Evolutionary conservation across 2,797 vertebrate genomes (phyloP).

Genomic region (Tympanoctomys barrerae): DNA sequence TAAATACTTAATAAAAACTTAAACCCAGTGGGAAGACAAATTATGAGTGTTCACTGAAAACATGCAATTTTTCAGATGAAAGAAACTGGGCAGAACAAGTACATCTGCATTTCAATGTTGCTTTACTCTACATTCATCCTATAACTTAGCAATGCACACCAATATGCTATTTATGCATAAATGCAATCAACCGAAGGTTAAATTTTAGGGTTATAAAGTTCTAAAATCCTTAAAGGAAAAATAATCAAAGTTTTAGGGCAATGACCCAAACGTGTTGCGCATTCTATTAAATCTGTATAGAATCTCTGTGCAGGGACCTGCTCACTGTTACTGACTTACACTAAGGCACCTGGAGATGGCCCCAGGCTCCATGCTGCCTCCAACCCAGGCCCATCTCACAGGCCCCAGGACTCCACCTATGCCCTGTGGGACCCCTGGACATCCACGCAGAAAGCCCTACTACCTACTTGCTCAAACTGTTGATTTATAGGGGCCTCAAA

Average conservation of each 20-base stretch:
- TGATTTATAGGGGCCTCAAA: neutral
- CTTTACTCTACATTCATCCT: neutral
- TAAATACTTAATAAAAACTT: neutral
- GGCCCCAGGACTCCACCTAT: neutral
- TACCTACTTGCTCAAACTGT: neutral
- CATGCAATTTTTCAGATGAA: neutral
- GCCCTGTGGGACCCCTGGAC: neutral
- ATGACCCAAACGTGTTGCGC: neutral
- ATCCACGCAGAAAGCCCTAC: neutral
- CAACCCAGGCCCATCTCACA: neutral
- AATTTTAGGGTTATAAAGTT: neutral
- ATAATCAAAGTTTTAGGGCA: neutral
- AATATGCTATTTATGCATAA: constrained; percentile 11
- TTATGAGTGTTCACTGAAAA: neutral
- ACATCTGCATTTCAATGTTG: neutral
- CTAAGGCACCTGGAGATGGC: neutral
- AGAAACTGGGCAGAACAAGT: neutral
- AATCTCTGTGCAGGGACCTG: neutral
- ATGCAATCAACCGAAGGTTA: neutral
- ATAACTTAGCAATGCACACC: neutral
- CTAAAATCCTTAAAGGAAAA: neutral
- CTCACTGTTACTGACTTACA: neutral
- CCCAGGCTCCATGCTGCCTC: neutral
- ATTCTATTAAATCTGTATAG: neutral
- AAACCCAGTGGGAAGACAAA: neutral